Conservation (phyloP, 2,888 invertebrate species). For the Habrosyne pyritoides region DNA sequence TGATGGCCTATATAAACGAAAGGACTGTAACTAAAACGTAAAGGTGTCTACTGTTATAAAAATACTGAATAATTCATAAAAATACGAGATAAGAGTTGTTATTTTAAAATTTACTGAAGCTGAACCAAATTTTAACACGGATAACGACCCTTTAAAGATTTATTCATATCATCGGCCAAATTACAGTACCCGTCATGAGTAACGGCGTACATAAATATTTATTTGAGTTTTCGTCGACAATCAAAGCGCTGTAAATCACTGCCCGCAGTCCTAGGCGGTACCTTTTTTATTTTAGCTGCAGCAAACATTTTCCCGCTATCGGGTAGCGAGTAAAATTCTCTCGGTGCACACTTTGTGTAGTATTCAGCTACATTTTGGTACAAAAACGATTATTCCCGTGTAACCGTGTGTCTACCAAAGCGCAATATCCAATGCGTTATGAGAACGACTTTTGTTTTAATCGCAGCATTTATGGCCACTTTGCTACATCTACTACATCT, state of each 20-base stretch:
- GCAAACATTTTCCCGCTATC: conserved; percentile 33
- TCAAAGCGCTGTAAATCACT: conserved; percentile 54
- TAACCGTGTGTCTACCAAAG: neutral
- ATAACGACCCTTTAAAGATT: neutral
- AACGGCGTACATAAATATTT: conserved; percentile 41
- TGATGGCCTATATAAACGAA: too few relatives aligned
- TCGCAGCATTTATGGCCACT: too few relatives aligned
- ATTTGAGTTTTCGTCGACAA: conserved; percentile 50
- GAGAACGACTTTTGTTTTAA: neutral
- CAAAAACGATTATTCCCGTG: neutral
- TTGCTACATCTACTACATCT: too few relatives aligned
- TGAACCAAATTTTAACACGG: neutral
- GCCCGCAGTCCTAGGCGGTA: conserved; percentile 21
- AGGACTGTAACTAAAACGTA: too few relatives aligned
- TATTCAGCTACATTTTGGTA: neutral
- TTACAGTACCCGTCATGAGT: conserved; percentile 35
- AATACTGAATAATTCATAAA: too few relatives aligned
- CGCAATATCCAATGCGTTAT: neutral
- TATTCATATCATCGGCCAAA: conserved; percentile 19
- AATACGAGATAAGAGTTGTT: too few relatives aligned
- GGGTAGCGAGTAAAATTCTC: conserved; percentile 1
- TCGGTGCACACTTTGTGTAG: neutral
- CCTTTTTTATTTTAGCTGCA: conserved; percentile 24
- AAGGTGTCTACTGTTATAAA: too few relatives aligned
- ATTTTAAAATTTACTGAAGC: too few relatives aligned